These are phyloP conservation scores for Rhysida immarginata DNA, from an alignment of 1,140 invertebrate species.

Conservation along the genomic window DNA sequence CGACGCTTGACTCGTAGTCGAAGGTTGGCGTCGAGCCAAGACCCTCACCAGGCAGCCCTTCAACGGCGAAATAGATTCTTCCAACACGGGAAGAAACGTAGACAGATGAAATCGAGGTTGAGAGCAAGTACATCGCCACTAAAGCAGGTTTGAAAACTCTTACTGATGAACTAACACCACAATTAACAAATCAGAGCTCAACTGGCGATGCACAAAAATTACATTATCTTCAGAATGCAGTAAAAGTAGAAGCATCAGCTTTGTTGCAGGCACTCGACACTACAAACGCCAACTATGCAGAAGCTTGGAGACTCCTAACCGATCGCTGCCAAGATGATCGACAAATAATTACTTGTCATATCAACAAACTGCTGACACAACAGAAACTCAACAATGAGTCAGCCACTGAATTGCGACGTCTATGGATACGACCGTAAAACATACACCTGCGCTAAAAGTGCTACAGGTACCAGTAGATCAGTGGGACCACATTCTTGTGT, in stretches of 20 bases:
- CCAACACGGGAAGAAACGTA: too few species aligned
- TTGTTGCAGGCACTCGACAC: not conserved
- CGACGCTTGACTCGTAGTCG: too few species aligned
- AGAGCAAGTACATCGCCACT: too few species aligned
- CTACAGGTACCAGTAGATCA: not conserved
- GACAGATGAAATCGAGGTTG: too few species aligned
- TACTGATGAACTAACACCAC: too few species aligned
- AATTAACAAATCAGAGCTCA: too few species aligned
- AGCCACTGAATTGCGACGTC: not conserved
- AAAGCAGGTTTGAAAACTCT: too few species aligned
- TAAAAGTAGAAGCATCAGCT: slow-evolving; percentile 12
- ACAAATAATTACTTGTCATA: slow-evolving; percentile 2
- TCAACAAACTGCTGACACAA: slow-evolving; percentile 1
- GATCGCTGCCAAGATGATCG: slow-evolving; percentile 10
- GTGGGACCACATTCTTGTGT: slow-evolving; percentile 10
- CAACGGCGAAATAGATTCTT: too few species aligned
- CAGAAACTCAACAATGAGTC: not conserved
- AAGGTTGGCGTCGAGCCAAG: too few species aligned
- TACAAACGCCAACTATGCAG: not conserved
- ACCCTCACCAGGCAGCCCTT: too few species aligned
- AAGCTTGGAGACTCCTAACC: slow-evolving; percentile 6
- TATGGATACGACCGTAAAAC: slow-evolving; percentile 8
- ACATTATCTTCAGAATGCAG: too few species aligned
- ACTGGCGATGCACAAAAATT: too few species aligned
- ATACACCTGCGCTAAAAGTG: slow-evolving; percentile 5